Conservation (phyloP, 64 coral and sea anemone genomes). For the Anthopleura sola region DNA sequence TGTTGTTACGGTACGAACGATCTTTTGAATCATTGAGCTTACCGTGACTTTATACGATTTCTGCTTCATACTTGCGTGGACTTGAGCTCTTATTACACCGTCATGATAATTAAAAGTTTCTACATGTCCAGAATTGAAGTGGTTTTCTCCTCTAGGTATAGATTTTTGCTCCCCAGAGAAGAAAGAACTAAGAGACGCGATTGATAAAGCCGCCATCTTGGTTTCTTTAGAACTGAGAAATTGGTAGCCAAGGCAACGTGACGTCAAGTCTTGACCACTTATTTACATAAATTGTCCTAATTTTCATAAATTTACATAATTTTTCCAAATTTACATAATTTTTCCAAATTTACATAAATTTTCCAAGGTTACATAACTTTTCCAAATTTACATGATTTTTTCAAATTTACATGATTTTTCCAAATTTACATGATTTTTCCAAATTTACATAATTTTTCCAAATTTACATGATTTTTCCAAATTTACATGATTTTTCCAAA, state of each 20-base stretch:
- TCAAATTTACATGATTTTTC: too few species aligned
- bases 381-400: too few species aligned
- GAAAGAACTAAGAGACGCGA: constrained; percentile 23
- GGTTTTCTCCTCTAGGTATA: constrained; percentile 22
- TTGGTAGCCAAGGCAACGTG: constrained; percentile 23
- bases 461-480: too few species aligned
- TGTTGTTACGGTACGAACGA: too few species aligned
- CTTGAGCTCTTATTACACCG: constrained; percentile 16
- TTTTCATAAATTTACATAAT: too few species aligned
- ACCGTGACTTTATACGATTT: constrained; percentile 31
- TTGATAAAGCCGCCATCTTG: constrained; percentile 39
- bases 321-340: too few species aligned
- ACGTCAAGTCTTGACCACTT: background rate
- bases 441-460: too few species aligned
- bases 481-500: too few species aligned
- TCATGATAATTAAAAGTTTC: constrained; percentile 1
- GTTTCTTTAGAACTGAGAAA: constrained; percentile 43
- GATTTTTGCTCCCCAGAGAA: constrained; percentile 36
- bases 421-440: too few species aligned
- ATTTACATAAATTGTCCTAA: too few species aligned
- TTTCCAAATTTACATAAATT: too few species aligned
- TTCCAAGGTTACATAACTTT: too few species aligned
- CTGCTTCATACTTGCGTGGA: constrained; percentile 37
- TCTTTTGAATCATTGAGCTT: background rate
- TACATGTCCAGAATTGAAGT: constrained; percentile 21